Conservation (phyloP, 1,140 invertebrate species). For the Trinorchestia longiramus region DNA sequence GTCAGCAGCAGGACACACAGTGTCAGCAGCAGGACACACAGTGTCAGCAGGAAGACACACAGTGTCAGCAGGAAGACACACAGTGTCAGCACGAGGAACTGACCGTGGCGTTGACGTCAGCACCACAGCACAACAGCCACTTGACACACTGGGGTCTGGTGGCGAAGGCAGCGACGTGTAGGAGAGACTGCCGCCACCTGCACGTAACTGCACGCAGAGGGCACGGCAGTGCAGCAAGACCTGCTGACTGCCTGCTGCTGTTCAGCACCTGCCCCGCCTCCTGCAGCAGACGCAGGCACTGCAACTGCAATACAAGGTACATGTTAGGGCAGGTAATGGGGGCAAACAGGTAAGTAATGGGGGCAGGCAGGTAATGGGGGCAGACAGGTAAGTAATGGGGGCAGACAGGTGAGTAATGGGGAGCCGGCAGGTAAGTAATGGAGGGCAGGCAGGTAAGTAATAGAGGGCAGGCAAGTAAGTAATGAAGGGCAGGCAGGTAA, state of each 20-base stretch:
- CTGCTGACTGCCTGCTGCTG: constrained; percentile 23
- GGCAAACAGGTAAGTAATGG: too few relatives aligned
- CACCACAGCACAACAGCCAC: neutral
- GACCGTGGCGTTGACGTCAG: neutral
- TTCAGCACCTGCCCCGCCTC: neutral
- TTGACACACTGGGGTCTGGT: neutral
- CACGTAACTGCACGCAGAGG: neutral
- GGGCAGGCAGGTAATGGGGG: too few relatives aligned
- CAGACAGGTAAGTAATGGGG: too few relatives aligned
- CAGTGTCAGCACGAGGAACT: neutral
- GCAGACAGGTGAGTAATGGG: too few relatives aligned
- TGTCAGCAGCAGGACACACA: too few relatives aligned
- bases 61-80: neutral
- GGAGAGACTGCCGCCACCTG: neutral
- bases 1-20: too few relatives aligned
- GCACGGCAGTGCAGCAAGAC: neutral
- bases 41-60: too few relatives aligned
- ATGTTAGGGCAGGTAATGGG: neutral
- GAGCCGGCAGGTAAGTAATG: too few relatives aligned
- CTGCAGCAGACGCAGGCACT: constrained; percentile 14
- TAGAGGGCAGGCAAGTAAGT: too few relatives aligned
- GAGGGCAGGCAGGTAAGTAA: too few relatives aligned
- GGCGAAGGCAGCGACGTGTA: constrained; percentile 35
- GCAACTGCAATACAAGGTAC: neutral
- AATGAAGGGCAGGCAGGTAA: too few relatives aligned